These are phyloP conservation scores for Sesamia nonagrioides DNA, from an alignment of 1,140 invertebrate species.

Conservation along the genomic window DNA sequence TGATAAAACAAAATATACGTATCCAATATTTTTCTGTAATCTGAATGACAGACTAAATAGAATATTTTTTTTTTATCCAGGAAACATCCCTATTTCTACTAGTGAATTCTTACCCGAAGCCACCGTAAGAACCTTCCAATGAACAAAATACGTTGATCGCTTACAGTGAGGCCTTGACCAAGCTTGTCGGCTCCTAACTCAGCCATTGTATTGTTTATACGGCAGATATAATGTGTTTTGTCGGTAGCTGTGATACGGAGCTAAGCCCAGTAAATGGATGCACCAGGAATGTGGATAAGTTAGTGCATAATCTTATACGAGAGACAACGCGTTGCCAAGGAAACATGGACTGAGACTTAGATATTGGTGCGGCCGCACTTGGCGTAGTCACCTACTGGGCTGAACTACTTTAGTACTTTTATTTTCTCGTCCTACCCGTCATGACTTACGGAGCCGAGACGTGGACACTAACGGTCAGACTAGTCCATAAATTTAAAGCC, in stretches of 20 bases:
- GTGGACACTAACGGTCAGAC: too few relatives aligned
- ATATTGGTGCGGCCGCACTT: too few relatives aligned
- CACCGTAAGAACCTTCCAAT: neutral
- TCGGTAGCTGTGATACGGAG: constrained; percentile 78
- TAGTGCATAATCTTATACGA: constrained; percentile 23
- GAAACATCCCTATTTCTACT: too few relatives aligned
- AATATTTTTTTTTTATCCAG: too few relatives aligned
- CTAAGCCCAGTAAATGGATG: constrained; percentile 74
- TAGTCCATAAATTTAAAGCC: too few relatives aligned
- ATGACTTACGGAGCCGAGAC: too few relatives aligned
- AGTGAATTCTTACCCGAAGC: too few relatives aligned
- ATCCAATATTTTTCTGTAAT: too few relatives aligned
- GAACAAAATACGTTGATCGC: constrained; percentile 44
- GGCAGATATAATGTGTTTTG: constrained; percentile 84
- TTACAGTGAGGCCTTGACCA: constrained; percentile 54
- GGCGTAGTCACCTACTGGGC: neutral
- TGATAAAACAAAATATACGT: too few relatives aligned
- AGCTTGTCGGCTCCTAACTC: constrained; percentile 66
- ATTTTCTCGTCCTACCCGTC: too few relatives aligned
- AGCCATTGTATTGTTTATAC: constrained; percentile 84
- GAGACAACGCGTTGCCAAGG: constrained; percentile 1
- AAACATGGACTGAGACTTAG: neutral
- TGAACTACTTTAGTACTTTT: neutral
- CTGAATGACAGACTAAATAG: too few relatives aligned
- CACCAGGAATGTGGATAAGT: constrained; percentile 31